A percentile compares a stretch with the other conserved stretches of the same genome.
phyloP scores from a whole-genome alignment of 2,113 vertebrate genomes.

The Bos javanicus region DNA sequence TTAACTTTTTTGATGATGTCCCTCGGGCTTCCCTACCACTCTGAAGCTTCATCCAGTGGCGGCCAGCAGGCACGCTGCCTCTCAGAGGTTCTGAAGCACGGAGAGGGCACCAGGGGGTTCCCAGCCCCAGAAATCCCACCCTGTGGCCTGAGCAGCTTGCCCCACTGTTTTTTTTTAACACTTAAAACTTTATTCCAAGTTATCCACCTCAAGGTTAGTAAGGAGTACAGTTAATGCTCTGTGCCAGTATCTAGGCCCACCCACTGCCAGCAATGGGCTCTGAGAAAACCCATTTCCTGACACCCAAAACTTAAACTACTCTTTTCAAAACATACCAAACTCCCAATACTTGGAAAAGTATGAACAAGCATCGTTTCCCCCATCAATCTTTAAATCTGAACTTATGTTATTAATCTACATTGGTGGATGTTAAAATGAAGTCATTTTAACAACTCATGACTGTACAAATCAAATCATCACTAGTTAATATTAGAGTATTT shows the following conservation, averaged over 20 bases:
- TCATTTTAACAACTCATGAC: conserved; percentile 78
- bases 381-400: conserved; percentile 74
- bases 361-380: conserved; percentile 71
- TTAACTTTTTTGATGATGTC: rapidly evolving
- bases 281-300: conserved; percentile 75
- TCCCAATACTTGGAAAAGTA: conserved; percentile 72
- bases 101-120: neutral
- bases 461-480: conserved; percentile 81
- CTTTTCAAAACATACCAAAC: conserved; percentile 68
- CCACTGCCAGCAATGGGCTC: conserved; percentile 82
- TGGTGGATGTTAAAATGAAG: conserved; percentile 75
- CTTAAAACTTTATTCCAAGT: conserved; percentile 83
- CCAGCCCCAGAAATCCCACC: neutral
- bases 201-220: conserved; percentile 67
- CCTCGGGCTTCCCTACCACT: neutral
- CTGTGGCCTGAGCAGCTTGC: neutral
- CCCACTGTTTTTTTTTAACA: neutral
- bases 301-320: conserved; percentile 62
- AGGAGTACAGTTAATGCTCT: conserved; percentile 63
- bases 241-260: conserved; percentile 66
- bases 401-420: conserved; percentile 74
- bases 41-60: neutral
- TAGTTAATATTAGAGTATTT: conserved; percentile 71
- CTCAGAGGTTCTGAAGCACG: neutral
- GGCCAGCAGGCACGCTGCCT: rapidly evolving